These are phyloP conservation scores for Drosophila trapezifrons DNA, from an alignment of 1,140 invertebrate genomes.

Conservation along the genomic window DNA sequence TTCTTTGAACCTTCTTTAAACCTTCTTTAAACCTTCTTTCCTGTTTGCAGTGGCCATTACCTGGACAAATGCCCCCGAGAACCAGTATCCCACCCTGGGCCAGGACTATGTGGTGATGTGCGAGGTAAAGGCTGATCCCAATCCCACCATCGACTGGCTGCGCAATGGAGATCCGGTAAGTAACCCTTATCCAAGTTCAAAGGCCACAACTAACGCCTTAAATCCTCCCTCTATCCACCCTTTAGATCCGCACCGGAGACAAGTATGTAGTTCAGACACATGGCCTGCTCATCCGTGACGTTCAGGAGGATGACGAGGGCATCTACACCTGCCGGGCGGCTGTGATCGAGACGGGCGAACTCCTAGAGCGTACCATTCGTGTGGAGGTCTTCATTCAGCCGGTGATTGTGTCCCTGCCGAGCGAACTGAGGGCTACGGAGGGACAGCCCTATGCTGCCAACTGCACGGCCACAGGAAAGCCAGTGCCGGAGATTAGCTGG, in stretches of 20 bases:
- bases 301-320: conserved; percentile 92
- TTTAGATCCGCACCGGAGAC: conserved; percentile 86
- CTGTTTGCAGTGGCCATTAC: conserved; percentile 89
- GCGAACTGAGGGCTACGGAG: conserved; percentile 89
- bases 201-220: background rate
- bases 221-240: background rate
- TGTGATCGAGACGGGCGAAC: conserved; percentile 91
- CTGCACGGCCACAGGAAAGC: conserved; percentile 93
- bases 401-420: conserved; percentile 86
- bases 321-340: conserved; percentile 93
- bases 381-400: conserved; percentile 93
- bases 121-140: conserved; percentile 92
- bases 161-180: conserved; percentile 89
- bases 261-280: conserved; percentile 90
- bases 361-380: conserved; percentile 89
- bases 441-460: conserved; percentile 89
- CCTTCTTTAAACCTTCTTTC: background rate
- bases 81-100: conserved; percentile 92
- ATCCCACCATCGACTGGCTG: conserved; percentile 93
- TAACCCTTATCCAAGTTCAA: no score
- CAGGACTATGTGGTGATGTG: conserved; percentile 92
- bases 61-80: conserved; percentile 92
- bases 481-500: conserved; percentile 92
- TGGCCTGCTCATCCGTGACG: conserved; percentile 91
- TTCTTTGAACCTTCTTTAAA: no score